phyloP scores from a whole-genome alignment of 2,797 vertebrate genomes.

The Pseudochromis fuscus region DNA sequence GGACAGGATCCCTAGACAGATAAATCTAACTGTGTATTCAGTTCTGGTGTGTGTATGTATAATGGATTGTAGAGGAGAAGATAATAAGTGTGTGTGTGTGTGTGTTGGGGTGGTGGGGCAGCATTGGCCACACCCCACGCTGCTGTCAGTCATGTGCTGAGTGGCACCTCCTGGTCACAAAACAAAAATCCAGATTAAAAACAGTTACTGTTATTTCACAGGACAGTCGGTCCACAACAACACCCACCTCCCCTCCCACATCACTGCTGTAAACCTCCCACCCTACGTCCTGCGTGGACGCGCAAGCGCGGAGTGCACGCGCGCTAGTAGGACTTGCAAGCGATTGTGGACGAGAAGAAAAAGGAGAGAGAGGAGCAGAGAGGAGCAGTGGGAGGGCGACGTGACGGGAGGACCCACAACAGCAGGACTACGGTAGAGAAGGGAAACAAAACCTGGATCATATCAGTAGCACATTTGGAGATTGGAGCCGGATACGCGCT shows the following conservation, averaged over 20 bases:
- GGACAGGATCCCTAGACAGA: too few relatives aligned
- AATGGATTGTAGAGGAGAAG: too few relatives aligned
- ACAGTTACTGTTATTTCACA: constrained; percentile 21
- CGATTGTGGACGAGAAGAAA: constrained; percentile 36
- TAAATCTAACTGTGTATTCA: too few relatives aligned
- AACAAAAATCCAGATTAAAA: constrained; percentile 1
- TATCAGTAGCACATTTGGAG: constrained; percentile 21
- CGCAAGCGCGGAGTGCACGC: constrained; percentile 62
- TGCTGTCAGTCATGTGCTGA: constrained; percentile 46
- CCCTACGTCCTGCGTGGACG: constrained; percentile 57
- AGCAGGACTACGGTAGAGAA: constrained; percentile 33
- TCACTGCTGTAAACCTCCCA: constrained; percentile 35
- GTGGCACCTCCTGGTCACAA: constrained; percentile 16
- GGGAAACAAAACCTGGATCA: constrained; percentile 29
- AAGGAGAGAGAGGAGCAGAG: constrained; percentile 11
- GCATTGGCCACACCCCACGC: constrained; percentile 54
- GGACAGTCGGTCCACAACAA: constrained; percentile 6
- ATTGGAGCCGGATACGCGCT: constrained; percentile 34
- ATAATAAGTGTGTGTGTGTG: constrained; percentile 4
- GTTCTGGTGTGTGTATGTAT: too few relatives aligned
- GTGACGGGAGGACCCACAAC: constrained; percentile 55
- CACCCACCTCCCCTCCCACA: constrained; percentile 22
- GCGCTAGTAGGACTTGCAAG: constrained; percentile 22
- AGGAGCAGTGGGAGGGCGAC: constrained; percentile 45
- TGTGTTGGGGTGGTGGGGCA: background rate